phyloP scores from a whole-genome alignment of 2,797 vertebrate genomes.

The Phataginus tetradactyla region DNA sequence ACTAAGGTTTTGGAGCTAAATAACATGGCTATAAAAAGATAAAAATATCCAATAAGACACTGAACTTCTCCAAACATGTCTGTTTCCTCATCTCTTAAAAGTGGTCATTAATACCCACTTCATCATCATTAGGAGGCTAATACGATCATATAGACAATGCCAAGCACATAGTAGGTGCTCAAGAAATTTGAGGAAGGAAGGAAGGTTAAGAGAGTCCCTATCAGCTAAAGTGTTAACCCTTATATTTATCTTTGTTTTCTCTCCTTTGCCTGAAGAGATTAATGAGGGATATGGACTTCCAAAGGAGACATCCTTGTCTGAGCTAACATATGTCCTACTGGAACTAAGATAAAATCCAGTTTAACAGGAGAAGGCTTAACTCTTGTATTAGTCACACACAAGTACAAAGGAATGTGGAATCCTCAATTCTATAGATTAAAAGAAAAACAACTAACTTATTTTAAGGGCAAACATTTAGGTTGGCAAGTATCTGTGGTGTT shows the following conservation, averaged over 20 bases:
- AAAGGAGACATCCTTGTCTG: constrained; percentile 15
- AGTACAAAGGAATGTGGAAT: neutral
- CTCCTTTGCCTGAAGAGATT: neutral
- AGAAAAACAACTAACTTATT: constrained; percentile 49
- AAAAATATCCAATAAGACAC: neutral
- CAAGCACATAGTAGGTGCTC: neutral
- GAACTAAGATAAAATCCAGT: constrained; percentile 44
- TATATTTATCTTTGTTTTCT: neutral
- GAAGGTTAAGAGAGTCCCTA: neutral
- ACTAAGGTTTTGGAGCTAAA: constrained; percentile 15
- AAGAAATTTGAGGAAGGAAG: neutral
- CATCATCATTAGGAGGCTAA: neutral
- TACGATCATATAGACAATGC: neutral
- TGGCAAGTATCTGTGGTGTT: neutral
- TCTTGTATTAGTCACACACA: neutral
- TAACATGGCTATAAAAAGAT: neutral
- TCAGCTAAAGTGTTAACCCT: neutral
- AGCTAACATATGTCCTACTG: neutral
- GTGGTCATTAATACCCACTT: neutral
- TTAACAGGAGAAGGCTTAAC: constrained; percentile 34
- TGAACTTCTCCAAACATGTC: neutral
- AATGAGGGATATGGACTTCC: neutral
- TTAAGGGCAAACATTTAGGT: constrained; percentile 43
- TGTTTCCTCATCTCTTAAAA: constrained; percentile 24
- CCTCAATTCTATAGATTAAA: constrained; percentile 14